Evolutionary conservation across 2,113 vertebrate species (phyloP), one percentile per base, ranked within the genome.

Genomic region (Chaetops frenatus): DNA sequence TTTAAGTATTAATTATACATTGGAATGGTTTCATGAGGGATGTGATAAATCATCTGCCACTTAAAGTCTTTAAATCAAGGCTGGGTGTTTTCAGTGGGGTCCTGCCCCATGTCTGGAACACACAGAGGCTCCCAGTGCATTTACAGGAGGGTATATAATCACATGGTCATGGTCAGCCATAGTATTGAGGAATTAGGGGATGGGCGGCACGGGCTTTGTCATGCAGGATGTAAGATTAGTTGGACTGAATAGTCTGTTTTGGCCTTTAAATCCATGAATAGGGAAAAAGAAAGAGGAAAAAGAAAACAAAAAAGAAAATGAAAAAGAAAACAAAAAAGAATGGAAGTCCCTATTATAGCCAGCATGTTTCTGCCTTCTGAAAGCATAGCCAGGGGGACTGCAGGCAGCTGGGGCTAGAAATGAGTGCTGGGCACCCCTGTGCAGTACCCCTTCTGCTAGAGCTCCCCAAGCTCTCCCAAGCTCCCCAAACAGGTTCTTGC

Each of bases 1-100:
- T 77, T 90, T 80, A 87, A 85, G 64, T 33, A 67, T 83, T 90
- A 94, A 95, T 94, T 94, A 96, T 57, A 78, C 72, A 65, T 64
- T 60, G 64, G 92, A 88, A 81, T 66, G 60, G 64, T 81, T 96
- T 93, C 23, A 25, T 25, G 64, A 94, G 67, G 67, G 61, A 58
- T 71, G 76, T 50, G 38, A 84, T 84, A 94, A 93, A 95, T 96
- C 88, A 88, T 74, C 87, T 2, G 2, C 44, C 3, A 7, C 74
- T 86, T 71, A 51, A 91, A 83, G 56, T 29, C 69, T 83, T 96
- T 94, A 94, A 90, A 92, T 95, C 85, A 73, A 67, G 85, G 7
- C 64, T 67, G 64, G 21, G 25, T 79, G 56, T 74, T 88, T 95
- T 73, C 60, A 50, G 47, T 5, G 62, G 47, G 71, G 56, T 86